A percentile compares a stretch with the other conserved stretches of the same genome.
Evolutionary conservation across 2,888 invertebrate species (phyloP).

Genomic region (Vanessa cardui): DNA sequence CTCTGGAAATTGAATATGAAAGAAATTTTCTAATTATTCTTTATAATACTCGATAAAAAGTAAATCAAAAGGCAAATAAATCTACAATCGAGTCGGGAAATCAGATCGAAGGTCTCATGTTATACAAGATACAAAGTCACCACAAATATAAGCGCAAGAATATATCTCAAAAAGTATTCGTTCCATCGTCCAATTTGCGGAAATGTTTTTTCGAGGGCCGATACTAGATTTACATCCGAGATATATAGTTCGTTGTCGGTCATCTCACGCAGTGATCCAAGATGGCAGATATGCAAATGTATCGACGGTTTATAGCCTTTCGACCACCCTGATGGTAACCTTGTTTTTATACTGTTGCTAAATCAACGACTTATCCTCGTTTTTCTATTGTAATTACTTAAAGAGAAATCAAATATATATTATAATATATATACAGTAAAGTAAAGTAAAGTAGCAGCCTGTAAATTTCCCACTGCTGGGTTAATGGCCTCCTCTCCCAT

Average conservation of each 20-base stretch:
- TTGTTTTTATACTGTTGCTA: conserved; percentile 12
- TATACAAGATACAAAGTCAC: not conserved
- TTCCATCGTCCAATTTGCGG: conserved; percentile 10
- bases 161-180: not conserved
- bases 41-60: too few species aligned
- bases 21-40: too few species aligned
- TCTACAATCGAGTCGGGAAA: not conserved
- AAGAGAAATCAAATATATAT: too few species aligned
- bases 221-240: conserved; percentile 18
- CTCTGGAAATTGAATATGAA: too few species aligned
- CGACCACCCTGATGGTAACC: conserved; percentile 21
- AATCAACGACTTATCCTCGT: not conserved
- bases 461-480: too few species aligned
- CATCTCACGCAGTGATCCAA: conserved; percentile 28
- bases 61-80: too few species aligned
- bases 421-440: too few species aligned
- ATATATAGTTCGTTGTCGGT: conserved; percentile 13
- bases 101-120: not conserved
- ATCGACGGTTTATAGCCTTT: conserved; percentile 25
- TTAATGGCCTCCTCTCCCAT: too few species aligned
- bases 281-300: conserved; percentile 25
- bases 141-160: conserved; percentile 3
- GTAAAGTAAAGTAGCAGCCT: too few species aligned
- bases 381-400: not conserved
- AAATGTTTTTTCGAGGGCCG: conserved; percentile 11